A percentile compares a stretch with the other conserved stretches of the same genome.
Evolutionary conservation across 1,140 invertebrate species (phyloP).

Genomic region (Prorops nasuta): DNA sequence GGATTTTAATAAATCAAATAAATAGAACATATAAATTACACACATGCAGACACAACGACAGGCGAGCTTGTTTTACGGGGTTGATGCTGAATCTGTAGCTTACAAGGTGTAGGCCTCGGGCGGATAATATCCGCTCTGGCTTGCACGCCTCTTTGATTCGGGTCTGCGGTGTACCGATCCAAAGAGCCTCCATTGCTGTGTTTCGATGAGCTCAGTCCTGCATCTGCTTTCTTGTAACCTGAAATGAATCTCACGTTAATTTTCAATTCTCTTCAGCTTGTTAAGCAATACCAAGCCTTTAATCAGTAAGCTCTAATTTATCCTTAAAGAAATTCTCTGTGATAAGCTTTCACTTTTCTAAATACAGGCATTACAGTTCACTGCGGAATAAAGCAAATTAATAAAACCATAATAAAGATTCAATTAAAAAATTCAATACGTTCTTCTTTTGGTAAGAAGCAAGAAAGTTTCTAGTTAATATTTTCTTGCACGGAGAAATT

Average conservation of each 20-base stretch:
- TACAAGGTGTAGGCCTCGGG: conserved; percentile 67
- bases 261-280: no score
- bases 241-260: no score
- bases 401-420: no score
- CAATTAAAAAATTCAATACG: no score
- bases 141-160: conserved; percentile 68
- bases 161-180: conserved; percentile 76
- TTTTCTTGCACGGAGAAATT: no score
- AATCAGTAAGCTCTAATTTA: no score
- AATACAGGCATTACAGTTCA: background rate
- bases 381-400: no score
- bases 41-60: conserved; percentile 53
- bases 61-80: conserved; percentile 51
- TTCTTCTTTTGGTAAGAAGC: no score
- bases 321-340: background rate
- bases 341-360: background rate
- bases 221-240: conserved; percentile 68
- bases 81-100: conserved; percentile 52
- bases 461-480: no score
- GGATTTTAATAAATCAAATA: conserved; percentile 10
- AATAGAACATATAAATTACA: conserved; percentile 44
- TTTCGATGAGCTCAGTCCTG: conserved; percentile 61
- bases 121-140: conserved; percentile 70
- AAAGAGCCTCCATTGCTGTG: conserved; percentile 68
- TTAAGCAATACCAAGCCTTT: no score